Conservation (phyloP, 2,888 invertebrate genomes). For the Julus scandinavius region DNA sequence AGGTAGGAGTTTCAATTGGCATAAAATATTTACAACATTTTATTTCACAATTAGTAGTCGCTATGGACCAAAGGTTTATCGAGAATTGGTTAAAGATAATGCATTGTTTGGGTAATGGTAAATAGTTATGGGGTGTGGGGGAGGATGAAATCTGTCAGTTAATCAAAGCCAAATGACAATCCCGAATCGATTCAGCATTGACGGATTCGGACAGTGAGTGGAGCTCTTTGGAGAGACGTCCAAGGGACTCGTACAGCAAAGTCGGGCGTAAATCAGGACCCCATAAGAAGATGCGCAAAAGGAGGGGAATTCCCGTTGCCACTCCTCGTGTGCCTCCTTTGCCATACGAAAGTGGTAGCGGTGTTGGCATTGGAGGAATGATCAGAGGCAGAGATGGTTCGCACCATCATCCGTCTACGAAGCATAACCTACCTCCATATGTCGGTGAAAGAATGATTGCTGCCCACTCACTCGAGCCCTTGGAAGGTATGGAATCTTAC, state of each 20-base stretch:
- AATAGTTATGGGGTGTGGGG: neutral
- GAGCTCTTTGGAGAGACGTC: slow-evolving; percentile 76
- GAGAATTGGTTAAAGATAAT: neutral
- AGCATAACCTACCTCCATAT: slow-evolving; percentile 54
- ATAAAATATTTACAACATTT: neutral
- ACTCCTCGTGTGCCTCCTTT: slow-evolving; percentile 83
- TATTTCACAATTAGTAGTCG: neutral
- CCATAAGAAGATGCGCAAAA: slow-evolving; percentile 78
- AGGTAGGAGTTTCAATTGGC: slow-evolving; percentile 48
- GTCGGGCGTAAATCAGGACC: slow-evolving; percentile 73
- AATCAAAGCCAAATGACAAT: slow-evolving; percentile 48
- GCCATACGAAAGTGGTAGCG: slow-evolving; percentile 64
- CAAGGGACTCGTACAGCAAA: slow-evolving; percentile 71
- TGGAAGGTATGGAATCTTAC: slow-evolving; percentile 57
- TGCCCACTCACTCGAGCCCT: slow-evolving; percentile 61
- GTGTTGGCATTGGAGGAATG: slow-evolving; percentile 36
- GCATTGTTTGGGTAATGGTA: neutral
- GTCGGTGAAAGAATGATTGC: slow-evolving; percentile 60
- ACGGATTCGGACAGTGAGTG: slow-evolving; percentile 93
- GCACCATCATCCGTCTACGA: slow-evolving; percentile 50
- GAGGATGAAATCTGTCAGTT: slow-evolving; percentile 36
- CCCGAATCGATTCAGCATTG: slow-evolving; percentile 71
- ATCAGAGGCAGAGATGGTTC: slow-evolving; percentile 52
- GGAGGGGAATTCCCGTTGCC: slow-evolving; percentile 84
- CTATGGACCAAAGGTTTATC: neutral